A percentile compares a stretch with the other conserved stretches of the same genome.
Evolutionary conservation across 2,888 invertebrate genomes (phyloP).

Genomic region (Xestia c-nigrum): DNA sequence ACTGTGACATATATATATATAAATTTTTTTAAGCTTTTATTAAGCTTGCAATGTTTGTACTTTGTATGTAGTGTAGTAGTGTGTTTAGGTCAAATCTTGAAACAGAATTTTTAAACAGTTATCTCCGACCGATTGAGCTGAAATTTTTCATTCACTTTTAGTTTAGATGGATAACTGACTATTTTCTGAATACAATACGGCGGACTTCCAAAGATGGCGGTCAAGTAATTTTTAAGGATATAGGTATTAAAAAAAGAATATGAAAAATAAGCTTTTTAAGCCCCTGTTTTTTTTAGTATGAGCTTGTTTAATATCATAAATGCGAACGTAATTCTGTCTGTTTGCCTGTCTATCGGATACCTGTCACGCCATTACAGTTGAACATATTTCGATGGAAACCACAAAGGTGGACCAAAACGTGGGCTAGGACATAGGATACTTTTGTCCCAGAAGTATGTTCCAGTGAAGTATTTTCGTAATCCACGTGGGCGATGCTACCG

Average conservation of each 20-base stretch:
- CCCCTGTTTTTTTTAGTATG: no score
- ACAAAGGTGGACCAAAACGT: not conserved
- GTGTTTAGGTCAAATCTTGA: not conserved
- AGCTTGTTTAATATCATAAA: no score
- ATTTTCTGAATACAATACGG: not conserved
- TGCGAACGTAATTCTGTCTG: not conserved
- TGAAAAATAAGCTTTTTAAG: no score
- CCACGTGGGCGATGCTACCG: not conserved
- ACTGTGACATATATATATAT: no score
- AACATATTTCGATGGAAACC: not conserved
- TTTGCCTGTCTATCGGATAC: not conserved
- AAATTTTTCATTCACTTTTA: not conserved
- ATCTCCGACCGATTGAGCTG: no score
- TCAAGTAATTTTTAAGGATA: no score
- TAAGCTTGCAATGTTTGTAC: not conserved
- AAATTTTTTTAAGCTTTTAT: not conserved
- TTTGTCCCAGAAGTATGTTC: not conserved
- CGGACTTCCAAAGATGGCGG: not conserved
- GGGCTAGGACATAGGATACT: not conserved
- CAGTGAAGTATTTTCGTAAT: not conserved
- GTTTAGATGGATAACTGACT: not conserved
- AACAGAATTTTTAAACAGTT: not conserved
- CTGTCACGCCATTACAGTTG: not conserved
- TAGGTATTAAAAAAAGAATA: no score
- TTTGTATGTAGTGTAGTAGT: no score